Conservation (phyloP, 2,113 vertebrate genomes). For the Caracal caracal region DNA sequence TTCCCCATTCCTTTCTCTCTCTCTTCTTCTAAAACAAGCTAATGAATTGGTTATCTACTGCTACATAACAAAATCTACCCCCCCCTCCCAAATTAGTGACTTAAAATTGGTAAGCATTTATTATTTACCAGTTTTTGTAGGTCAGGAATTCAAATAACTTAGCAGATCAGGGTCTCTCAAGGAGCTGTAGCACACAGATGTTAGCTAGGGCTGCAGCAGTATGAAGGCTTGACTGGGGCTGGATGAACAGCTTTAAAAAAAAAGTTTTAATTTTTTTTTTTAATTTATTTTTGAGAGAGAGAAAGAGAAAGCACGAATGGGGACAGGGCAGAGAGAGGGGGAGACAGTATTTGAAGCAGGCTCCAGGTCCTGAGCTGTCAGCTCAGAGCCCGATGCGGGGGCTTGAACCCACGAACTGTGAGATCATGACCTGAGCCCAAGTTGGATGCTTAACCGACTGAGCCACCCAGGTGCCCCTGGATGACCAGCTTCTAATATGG, state of each 20-base stretch:
- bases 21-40: not conserved
- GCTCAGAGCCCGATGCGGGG: too few relatives aligned
- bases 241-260: not conserved
- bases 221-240: not conserved
- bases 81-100: not conserved
- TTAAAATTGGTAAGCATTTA: not conserved
- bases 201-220: not conserved
- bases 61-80: not conserved
- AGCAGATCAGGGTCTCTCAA: not conserved
- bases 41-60: not conserved
- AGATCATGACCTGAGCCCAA: too few relatives aligned
- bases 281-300: too few relatives aligned
- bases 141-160: not conserved
- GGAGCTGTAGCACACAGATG: not conserved
- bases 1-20: not conserved
- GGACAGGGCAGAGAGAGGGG: too few relatives aligned
- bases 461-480: too few relatives aligned
- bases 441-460: too few relatives aligned
- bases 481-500: not conserved
- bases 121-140: not conserved
- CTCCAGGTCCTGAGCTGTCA: too few relatives aligned
- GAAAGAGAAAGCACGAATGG: too few relatives aligned
- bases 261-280: too few relatives aligned
- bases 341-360: too few relatives aligned
- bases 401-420: too few relatives aligned